These are phyloP conservation scores for Crossaster papposus DNA, from an alignment of 53 echinoderm and acorn worm genomes.

Conservation along the genomic window DNA sequence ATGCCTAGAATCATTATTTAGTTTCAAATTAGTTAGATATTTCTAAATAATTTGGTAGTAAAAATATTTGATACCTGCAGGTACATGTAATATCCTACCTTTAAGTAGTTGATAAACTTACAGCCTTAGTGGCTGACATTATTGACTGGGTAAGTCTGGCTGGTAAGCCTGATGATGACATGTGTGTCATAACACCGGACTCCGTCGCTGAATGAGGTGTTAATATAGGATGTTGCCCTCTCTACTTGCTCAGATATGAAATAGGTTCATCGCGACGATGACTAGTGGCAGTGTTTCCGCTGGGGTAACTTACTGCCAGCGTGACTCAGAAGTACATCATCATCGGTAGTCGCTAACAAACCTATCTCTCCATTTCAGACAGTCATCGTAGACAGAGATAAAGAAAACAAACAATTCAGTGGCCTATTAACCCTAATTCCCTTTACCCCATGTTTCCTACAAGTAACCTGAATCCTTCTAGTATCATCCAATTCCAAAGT, in stretches of 20 bases:
- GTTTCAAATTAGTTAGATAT: too few relatives aligned
- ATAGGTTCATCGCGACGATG: conserved; percentile 28
- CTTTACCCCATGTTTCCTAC: too few relatives aligned
- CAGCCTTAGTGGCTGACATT: not conserved
- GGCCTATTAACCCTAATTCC: too few relatives aligned
- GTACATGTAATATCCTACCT: too few relatives aligned
- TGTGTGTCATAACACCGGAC: conserved; percentile 23
- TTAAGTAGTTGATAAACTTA: not conserved
- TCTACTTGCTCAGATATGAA: not conserved
- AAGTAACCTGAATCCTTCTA: too few relatives aligned
- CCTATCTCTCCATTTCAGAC: not conserved
- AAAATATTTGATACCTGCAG: too few relatives aligned
- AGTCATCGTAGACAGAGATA: not conserved
- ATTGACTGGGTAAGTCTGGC: not conserved
- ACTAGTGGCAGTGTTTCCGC: conserved; percentile 37
- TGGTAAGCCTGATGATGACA: not conserved
- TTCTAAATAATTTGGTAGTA: too few relatives aligned
- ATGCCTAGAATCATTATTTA: too few relatives aligned
- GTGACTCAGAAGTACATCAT: conserved; percentile 34
- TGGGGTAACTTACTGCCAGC: conserved; percentile 38
- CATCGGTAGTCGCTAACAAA: not conserved
- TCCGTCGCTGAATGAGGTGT: conserved; percentile 28
- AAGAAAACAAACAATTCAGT: too few relatives aligned
- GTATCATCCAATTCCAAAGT: too few relatives aligned
- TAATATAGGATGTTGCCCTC: conserved; percentile 20